These are phyloP conservation scores for Xylocopa sonorina DNA, from an alignment of 1,140 invertebrate genomes.

Conservation along the genomic window DNA sequence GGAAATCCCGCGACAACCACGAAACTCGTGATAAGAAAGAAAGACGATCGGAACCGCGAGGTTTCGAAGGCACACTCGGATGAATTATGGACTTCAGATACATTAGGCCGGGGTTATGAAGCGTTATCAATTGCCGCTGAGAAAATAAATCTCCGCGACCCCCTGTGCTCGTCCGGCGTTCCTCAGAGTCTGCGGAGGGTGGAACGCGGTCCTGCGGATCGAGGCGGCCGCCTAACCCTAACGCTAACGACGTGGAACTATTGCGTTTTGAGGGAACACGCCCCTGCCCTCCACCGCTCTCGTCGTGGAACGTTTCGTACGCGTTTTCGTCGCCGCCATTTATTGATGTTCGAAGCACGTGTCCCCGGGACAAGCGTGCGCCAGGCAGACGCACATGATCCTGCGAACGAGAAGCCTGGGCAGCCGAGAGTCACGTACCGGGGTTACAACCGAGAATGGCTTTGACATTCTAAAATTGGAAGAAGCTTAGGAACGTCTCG, in stretches of 20 bases:
- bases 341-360: conserved; percentile 67
- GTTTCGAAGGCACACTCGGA: neutral
- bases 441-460: conserved; percentile 65
- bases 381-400: conserved; percentile 58
- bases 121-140: conserved; percentile 58
- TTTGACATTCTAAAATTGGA: conserved; percentile 72
- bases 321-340: conserved; percentile 57
- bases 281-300: neutral
- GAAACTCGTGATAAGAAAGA: neutral
- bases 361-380: conserved; percentile 49
- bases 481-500: conserved; percentile 67
- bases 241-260: conserved; percentile 63
- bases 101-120: conserved; percentile 50
- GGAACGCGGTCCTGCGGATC: neutral
- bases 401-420: conserved; percentile 39
- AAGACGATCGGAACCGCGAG: neutral
- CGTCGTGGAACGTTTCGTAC: conserved; percentile 33
- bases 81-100: conserved; percentile 58
- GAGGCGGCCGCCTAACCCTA: neutral
- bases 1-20: no score
- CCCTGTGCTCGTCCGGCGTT: conserved; percentile 27
- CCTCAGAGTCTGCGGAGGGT: conserved; percentile 37
- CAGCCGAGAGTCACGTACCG: conserved; percentile 61
- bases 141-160: conserved; percentile 60
- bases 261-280: conserved; percentile 53